Percentiles rank a stretch among this genome's conserved stretches.
These are phyloP conservation scores for Drosophila bocqueti DNA, from an alignment of 1,140 invertebrate species.

Conservation along the genomic window DNA sequence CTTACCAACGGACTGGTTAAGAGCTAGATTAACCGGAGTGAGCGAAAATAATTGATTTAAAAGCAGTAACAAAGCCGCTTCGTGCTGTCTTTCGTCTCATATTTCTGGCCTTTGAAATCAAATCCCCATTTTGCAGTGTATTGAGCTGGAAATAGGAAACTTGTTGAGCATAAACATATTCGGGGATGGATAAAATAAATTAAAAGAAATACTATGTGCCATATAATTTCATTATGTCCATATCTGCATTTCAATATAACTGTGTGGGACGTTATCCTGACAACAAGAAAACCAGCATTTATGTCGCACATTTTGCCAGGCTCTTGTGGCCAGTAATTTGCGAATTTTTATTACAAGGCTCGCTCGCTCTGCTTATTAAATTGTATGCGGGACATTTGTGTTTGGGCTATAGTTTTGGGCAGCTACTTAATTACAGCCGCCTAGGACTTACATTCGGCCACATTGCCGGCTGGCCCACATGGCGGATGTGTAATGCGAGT, in stretches of 20 bases:
- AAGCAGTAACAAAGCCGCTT: neutral
- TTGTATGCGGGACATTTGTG: conserved; percentile 12
- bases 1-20: neutral
- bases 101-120: neutral
- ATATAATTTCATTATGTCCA: neutral
- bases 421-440: neutral
- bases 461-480: neutral
- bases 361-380: conserved; percentile 2
- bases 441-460: neutral
- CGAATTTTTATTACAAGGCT: conserved; percentile 6
- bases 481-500: conserved; percentile 17
- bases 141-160: neutral
- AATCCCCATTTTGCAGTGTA: neutral
- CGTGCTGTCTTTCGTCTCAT: neutral
- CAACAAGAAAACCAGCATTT: neutral
- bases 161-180: neutral
- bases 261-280: conserved; percentile 2
- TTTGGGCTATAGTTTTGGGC: neutral
- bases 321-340: conserved; percentile 9
- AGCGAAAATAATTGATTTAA: conserved; percentile 14
- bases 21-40: neutral
- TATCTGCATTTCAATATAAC: conserved; percentile 7
- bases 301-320: neutral
- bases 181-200: neutral
- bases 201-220: neutral